These are phyloP conservation scores for Plebejus melissa DNA, from an alignment of 2,888 invertebrate species.

Conservation along the genomic window DNA sequence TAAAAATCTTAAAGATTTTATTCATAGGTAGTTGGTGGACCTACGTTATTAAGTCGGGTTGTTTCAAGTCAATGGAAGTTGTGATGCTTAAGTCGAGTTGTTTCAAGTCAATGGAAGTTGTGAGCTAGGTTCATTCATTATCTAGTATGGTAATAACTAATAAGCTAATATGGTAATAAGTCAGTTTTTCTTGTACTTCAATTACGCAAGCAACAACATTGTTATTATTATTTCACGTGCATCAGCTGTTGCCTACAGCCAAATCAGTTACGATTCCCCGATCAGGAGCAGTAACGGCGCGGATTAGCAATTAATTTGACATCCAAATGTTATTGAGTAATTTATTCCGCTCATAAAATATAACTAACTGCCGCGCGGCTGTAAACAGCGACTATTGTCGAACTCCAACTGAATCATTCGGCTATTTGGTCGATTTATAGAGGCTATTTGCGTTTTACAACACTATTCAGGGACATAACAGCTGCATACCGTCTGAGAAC, in stretches of 20 bases:
- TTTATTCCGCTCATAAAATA: constrained; percentile 18
- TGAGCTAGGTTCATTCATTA: too few relatives aligned
- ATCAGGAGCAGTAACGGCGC: not conserved
- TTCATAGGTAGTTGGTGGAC: too few relatives aligned
- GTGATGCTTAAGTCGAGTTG: too few relatives aligned
- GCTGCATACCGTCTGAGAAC: not conserved
- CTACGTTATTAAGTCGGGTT: too few relatives aligned
- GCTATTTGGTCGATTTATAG: constrained; percentile 10
- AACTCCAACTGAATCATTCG: constrained; percentile 22
- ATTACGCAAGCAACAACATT: too few relatives aligned
- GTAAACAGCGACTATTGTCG: constrained; percentile 24
- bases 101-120: too few relatives aligned
- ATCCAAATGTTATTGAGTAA: constrained; percentile 17
- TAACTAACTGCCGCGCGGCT: constrained; percentile 10
- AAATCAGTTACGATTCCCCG: not conserved
- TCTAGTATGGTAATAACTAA: too few relatives aligned
- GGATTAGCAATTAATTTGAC: constrained; percentile 16
- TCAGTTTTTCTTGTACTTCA: too few relatives aligned
- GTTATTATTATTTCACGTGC: not conserved
- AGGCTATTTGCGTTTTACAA: constrained; percentile 7
- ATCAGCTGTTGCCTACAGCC: not conserved
- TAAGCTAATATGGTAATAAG: too few relatives aligned
- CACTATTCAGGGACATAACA: not conserved
- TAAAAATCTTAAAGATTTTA: too few relatives aligned
- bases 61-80: too few relatives aligned